Evolutionary conservation across 2,797 vertebrate species (phyloP).

Genomic region (Eidolon dupreanum): DNA sequence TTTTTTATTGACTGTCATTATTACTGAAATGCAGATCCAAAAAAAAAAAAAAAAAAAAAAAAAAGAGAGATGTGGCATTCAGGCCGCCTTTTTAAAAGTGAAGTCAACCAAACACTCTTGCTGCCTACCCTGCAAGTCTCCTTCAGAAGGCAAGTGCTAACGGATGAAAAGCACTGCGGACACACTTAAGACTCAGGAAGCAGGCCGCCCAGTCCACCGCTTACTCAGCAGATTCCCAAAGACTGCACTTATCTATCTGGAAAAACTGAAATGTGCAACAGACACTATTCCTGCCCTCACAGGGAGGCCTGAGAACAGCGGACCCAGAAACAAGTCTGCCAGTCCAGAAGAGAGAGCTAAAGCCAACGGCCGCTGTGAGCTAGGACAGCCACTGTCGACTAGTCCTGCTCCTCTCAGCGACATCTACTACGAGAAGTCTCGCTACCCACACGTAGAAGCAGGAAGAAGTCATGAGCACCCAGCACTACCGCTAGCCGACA

Average conservation of each 20-base stretch:
- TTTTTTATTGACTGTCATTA: background rate
- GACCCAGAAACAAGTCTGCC: background rate
- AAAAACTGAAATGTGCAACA: background rate
- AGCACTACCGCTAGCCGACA: background rate
- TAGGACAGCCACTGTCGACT: background rate
- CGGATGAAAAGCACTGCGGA: background rate
- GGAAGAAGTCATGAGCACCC: no score
- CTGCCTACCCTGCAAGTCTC: background rate
- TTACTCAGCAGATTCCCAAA: background rate
- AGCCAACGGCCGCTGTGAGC: no score
- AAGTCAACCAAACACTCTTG: background rate
- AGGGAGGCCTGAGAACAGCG: rapidly evolving
- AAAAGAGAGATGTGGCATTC: background rate
- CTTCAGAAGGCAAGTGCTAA: background rate
- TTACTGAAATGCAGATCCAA: background rate
- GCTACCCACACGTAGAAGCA: background rate
- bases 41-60: background rate
- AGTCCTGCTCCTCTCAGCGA: background rate
- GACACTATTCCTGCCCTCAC: background rate
- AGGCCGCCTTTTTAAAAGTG: background rate
- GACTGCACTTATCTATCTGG: background rate
- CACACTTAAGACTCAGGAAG: background rate
- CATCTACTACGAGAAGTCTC: no score
- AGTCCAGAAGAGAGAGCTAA: background rate
- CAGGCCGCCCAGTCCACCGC: background rate